A percentile compares a stretch with the other conserved stretches of the same genome.
These are phyloP conservation scores for Scaptomyza reducta DNA, from an alignment of 2,888 invertebrate species.

Conservation along the genomic window DNA sequence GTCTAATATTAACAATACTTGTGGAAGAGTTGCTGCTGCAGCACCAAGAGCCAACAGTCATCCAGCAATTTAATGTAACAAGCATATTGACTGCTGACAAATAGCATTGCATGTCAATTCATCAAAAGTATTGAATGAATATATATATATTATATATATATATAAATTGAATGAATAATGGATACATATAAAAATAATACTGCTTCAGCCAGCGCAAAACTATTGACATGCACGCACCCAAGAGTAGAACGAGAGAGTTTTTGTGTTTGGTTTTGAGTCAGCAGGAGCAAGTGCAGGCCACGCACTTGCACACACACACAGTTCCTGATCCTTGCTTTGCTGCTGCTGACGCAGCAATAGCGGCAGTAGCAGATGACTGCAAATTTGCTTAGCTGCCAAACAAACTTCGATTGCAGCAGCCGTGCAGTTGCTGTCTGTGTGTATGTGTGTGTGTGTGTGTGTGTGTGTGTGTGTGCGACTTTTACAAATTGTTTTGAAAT, in stretches of 20 bases:
- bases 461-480: slow-evolving; percentile 53
- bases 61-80: slow-evolving; percentile 82
- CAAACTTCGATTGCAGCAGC: slow-evolving; percentile 67
- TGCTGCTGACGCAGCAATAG: slow-evolving; percentile 50
- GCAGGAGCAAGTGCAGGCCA: slow-evolving; percentile 36
- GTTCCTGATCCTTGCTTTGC: slow-evolving; percentile 33
- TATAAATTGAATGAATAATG: too few species aligned
- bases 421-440: background rate
- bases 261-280: slow-evolving; percentile 1
- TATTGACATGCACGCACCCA: slow-evolving; percentile 52
- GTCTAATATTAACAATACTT: slow-evolving; percentile 73
- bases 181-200: slow-evolving; percentile 31
- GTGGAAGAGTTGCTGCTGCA: slow-evolving; percentile 41
- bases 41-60: slow-evolving; percentile 33
- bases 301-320: slow-evolving; percentile 13
- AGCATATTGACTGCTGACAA: slow-evolving; percentile 84
- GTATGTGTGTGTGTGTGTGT: slow-evolving; percentile 34
- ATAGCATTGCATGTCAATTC: slow-evolving; percentile 84
- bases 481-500: slow-evolving; percentile 81
- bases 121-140: slow-evolving; percentile 73
- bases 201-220: slow-evolving; percentile 48
- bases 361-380: slow-evolving; percentile 57
- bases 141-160: slow-evolving; percentile 14
- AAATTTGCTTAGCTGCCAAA: slow-evolving; percentile 79
- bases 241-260: slow-evolving; percentile 1